Percentiles rank a stretch among this genome's conserved stretches.
Conservation (phyloP, 2,888 invertebrate species). For the Hydrotaea cyrtoneurina region DNA sequence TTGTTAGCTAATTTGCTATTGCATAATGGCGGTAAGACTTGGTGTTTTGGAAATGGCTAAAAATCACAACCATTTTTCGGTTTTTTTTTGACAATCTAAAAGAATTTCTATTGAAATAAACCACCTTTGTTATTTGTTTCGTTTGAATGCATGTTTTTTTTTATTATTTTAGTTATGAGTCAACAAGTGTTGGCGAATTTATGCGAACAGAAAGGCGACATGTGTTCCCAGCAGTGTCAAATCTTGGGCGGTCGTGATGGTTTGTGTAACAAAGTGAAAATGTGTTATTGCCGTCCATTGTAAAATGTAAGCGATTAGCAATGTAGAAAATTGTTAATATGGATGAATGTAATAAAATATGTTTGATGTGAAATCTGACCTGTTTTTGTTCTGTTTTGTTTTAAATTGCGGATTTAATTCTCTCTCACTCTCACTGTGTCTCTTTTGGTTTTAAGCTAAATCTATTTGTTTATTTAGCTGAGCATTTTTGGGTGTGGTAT, state of each 20-base stretch:
- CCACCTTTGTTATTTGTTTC: not conserved
- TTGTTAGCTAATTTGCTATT: slow-evolving; percentile 29
- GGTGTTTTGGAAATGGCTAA: not conserved
- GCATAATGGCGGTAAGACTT: slow-evolving; percentile 15
- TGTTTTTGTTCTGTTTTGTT: slow-evolving; percentile 16
- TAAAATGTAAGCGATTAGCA: slow-evolving; percentile 39
- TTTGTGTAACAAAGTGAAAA: slow-evolving; percentile 72
- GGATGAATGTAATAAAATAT: not conserved
- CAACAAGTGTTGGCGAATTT: slow-evolving; percentile 65
- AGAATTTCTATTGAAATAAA: not conserved
- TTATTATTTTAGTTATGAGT: not conserved
- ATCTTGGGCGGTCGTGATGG: slow-evolving; percentile 75
- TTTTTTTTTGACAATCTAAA: not conserved
- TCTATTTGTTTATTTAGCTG: slow-evolving; percentile 46
- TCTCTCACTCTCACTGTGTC: not conserved
- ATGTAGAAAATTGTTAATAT: slow-evolving; percentile 2
- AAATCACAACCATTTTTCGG: not conserved
- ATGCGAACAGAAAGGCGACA: slow-evolving; percentile 73
- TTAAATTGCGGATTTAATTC: not conserved
- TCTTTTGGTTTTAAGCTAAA: slow-evolving; percentile 35
- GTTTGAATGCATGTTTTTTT: not conserved
- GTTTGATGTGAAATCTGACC: slow-evolving; percentile 48
- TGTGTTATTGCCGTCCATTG: slow-evolving; percentile 73
- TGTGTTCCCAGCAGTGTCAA: slow-evolving; percentile 72
- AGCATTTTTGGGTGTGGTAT: slow-evolving; percentile 40